Evolutionary conservation across 2,113 vertebrate genomes (phyloP), one percentile per base, ranked within the genome.

Genomic region (Pomatorhinus ruficollis): DNA sequence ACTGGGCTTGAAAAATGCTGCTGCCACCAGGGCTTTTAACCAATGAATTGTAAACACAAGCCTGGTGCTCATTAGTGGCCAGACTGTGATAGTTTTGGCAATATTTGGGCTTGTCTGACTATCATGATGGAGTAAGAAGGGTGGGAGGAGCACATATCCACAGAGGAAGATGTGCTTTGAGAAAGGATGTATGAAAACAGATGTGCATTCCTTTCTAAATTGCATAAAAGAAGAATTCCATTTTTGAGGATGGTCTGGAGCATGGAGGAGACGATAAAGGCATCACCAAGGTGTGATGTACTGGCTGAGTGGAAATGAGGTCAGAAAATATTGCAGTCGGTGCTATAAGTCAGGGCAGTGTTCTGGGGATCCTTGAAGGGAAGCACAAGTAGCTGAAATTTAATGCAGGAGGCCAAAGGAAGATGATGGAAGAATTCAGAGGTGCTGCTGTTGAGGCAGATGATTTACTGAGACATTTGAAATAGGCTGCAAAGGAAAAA

Each of bases 391-490:
- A 93, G 86, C 63, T 76, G 54, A 96, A 89, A 97, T 92, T 93
- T 94, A 94, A 76, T 96, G 86, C 83, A 87, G 61, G 39, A 93
- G 79, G 88, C 88, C 94, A 93, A 88, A 94, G 86, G 88, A 93
- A 91, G 69, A 89, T n/a, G 74, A 89, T 59, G 42, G 90, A 89
- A 89, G 80, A 94, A 92, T 93, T 92, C 88, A 84, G 83, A 92
- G 88, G 80, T 95, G 83, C 76, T 0, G 0, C 49, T 93, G 95
- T 53, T 64, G 69, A 84, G 83, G 72, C 69, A 72, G 83, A 68
- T 94, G 93, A 96, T 96, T 96, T 97, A 96, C 60, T 40, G 92
- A 89, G 69, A 93, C 33, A 23, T 90, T 94, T 94, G 86, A 91
- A 96, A 90, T 71, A 84, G 76, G 71, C 69, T 95, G 82, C 75